Base-by-base conservation (phyloP, 2,113 vertebrate species). In the Gallinago undulata region DNA sequence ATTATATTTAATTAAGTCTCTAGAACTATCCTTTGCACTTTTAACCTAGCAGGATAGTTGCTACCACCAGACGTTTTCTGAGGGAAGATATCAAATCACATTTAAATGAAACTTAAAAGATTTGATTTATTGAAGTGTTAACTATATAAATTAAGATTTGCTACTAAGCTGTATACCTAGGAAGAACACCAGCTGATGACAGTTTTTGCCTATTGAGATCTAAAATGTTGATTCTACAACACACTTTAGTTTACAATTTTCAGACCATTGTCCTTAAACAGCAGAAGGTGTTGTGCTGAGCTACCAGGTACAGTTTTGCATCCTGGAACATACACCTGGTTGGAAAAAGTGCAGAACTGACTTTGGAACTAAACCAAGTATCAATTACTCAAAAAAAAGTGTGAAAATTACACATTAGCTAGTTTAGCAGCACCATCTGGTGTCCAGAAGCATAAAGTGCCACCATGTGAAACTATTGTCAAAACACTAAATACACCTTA, bases 361-460 rank as follows among this genome's bases (percentile, higher is more conserved):
- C 35, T 68, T 19, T 3, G 45, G 55, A 96, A 80, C 3, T 25
- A 47, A 43, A 70, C 30, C 3, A 56, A 70, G 16, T 1, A 8
- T 6, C 45, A 35, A 4, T 33, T 24, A 80, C 18, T 55, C 17
- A 30, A 41, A 64, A 23, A 23, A 35, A 62, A 81, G 25, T 8
- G 57, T 67, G 63, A 67, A 47, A 84, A 84, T 21, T 0, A 21
- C n/a, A 79, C 37, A 53, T 89, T 51, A 47, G 37, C 7, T 51
- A 84, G 93, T 81, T 93, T 7, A 83, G 83, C 84, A 96, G 97
- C 96, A 96, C 97, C 96, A 97, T 68, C 96, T 97, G 94, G 84
- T 83, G 97, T 94, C 83, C 93, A 69, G n/a, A 72, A 90, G 62
- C 48, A 74, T 60, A 0, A 83, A 87, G 70, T 69, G 53, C 57